A percentile compares a stretch with the other conserved stretches of the same genome.
phyloP scores from a whole-genome alignment of 1,140 invertebrate species.

The Mylabris phalerata region DNA sequence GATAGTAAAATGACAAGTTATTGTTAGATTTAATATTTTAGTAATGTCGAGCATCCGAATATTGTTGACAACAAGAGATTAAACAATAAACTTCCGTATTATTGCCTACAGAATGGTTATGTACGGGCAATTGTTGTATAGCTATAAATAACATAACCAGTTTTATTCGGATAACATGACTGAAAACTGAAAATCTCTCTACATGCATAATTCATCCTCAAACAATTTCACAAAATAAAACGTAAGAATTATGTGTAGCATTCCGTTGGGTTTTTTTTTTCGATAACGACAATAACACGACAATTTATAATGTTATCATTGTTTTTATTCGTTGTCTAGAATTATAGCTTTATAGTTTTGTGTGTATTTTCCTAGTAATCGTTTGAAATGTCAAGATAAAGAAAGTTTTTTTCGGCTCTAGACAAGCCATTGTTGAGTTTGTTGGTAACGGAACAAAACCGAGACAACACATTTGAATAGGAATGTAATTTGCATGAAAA shows the following conservation, averaged over 20 bases:
- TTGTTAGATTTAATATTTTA: no score
- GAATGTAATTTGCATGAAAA: background rate
- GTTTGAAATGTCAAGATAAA: no score
- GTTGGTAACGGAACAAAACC: no score
- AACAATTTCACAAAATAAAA: slow-evolving; percentile 11
- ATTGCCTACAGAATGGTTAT: background rate
- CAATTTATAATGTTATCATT: slow-evolving; percentile 15
- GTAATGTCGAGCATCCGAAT: no score
- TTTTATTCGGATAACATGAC: background rate
- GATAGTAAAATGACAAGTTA: no score
- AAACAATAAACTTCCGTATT: slow-evolving; percentile 13
- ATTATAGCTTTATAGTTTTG: no score
- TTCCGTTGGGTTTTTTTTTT: slow-evolving; percentile 1
- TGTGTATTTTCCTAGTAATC: no score
- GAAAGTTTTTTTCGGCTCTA: no score
- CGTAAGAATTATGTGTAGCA: slow-evolving; percentile 10
- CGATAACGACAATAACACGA: slow-evolving; percentile 16
- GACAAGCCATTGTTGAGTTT: no score
- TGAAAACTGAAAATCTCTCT: slow-evolving; percentile 6
- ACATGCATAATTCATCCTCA: slow-evolving; percentile 13
- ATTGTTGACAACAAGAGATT: slow-evolving; percentile 4
- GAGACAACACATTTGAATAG: background rate
- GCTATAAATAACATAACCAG: slow-evolving; percentile 5
- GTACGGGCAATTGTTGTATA: background rate
- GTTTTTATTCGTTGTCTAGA: background rate